Evolutionary conservation across 2,888 invertebrate species (phyloP).

Genomic region (Nasonovia ribisnigri): DNA sequence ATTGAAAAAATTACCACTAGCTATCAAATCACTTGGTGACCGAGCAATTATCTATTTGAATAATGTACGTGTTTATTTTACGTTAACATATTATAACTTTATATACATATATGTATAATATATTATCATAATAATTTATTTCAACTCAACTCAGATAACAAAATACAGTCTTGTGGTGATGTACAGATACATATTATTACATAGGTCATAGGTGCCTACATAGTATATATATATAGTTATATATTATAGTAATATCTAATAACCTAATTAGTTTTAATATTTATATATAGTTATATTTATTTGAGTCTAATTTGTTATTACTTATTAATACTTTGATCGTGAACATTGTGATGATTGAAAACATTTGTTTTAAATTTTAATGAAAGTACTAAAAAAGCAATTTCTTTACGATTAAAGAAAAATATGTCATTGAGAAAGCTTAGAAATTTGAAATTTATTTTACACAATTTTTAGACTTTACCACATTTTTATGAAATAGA

Average conservation of each 20-base stretch:
- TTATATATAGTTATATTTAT: background rate
- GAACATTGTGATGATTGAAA: background rate
- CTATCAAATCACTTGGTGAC: constrained; percentile 77
- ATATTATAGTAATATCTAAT: too few species aligned
- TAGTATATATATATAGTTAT: background rate
- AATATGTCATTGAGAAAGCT: background rate
- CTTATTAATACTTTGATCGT: background rate
- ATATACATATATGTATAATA: too few species aligned
- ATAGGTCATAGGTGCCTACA: too few species aligned
- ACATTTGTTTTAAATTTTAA: background rate
- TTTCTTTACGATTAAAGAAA: background rate
- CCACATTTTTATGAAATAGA: background rate
- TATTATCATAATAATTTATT: too few species aligned
- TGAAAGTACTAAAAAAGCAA: background rate
- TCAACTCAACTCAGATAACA: too few species aligned
- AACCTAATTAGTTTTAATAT: background rate
- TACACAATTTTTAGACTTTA: background rate
- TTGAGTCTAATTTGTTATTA: background rate
- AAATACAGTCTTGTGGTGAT: too few species aligned
- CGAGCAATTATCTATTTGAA: constrained; percentile 78
- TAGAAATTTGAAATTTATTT: background rate
- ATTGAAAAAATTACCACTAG: constrained; percentile 71
- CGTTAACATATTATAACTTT: too few species aligned
- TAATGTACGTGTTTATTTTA: constrained; percentile 66
- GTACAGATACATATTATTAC: too few species aligned